Evolutionary conservation across 2,888 invertebrate species (phyloP), one percentile per base, ranked within the genome.

Genomic region (Tanytarsus gracilentus): DNA sequence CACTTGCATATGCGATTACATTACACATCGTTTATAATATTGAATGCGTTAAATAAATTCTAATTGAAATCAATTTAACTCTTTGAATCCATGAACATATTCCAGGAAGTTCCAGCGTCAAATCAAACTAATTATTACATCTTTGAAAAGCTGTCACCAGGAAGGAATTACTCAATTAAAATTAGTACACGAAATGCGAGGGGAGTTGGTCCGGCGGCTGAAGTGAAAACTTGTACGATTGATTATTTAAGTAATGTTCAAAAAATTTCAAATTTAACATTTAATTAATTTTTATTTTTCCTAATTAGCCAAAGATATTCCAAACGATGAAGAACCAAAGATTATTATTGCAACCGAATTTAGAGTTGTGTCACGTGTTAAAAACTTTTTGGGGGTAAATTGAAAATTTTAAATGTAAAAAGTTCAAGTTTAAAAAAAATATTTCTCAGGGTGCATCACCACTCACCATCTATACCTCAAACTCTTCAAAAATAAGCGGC

Each of bases 171-270:
- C 69, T 82, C 82, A 5, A 79, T 92, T n/a, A 82, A 84, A 11
- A 79, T 92, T 21, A 80, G 84, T 2, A 89, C 90, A 84, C 77
- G 85, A 64, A 92, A 92, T 69, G 80, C 80, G 2, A 81, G 83
- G 27, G 92, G 92, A 2, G 83, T 85, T 66, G 90, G 93, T 2
- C 91, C 91, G 0, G 73, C 80, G 4, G 82, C 84, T 1, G 75
- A 75, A 58, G 79, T 79, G 8, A 75, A 76, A 58, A 81, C 88
- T 11, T 78, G 81, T 4, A 90, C 89, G 1, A 83, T 84, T 2
- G 77, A 81, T 36, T 50, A 60, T 36, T 14, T 60, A 21, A 7
- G 77, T 81, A 70, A 80, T n/a, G n/a, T n/a, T n/a, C n/a, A n/a
- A 82, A 40, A 78, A n/a, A n/a, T n/a, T n/a, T n/a, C n/a, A n/a